These are phyloP conservation scores for Mus caroli DNA, from an alignment of 2,797 vertebrate species.

Conservation along the genomic window DNA sequence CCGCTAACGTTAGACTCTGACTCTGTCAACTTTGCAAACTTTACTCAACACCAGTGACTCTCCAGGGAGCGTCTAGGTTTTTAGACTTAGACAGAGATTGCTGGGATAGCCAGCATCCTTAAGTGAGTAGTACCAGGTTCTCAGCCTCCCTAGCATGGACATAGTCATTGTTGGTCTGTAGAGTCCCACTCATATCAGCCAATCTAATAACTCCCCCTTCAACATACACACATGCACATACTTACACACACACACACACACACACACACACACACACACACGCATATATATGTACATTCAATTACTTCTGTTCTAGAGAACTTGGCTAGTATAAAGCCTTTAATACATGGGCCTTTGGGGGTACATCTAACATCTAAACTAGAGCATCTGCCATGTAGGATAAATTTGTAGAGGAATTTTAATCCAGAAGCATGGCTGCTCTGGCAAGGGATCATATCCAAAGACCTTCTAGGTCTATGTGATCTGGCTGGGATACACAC, in stretches of 20 bases:
- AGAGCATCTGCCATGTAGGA: neutral
- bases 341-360: neutral
- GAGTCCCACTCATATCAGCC: neutral
- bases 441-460: too few species aligned
- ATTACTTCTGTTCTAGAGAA: neutral
- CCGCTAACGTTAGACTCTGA: too few species aligned
- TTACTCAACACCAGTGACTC: neutral
- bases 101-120: neutral
- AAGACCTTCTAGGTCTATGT: too few species aligned
- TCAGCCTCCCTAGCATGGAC: neutral
- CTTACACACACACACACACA: neutral
- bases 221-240: neutral
- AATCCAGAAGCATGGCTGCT: too few species aligned
- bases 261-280: neutral
- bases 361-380: neutral
- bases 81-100: neutral
- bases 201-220: neutral
- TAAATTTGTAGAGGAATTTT: neutral
- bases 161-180: too few species aligned
- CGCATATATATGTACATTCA: neutral
- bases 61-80: too few species aligned
- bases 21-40: neutral
- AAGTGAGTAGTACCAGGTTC: neutral
- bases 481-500: too few species aligned
- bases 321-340: neutral